Conservation (phyloP, 2,797 vertebrate species). For the Rhinogobio ventralis region DNA sequence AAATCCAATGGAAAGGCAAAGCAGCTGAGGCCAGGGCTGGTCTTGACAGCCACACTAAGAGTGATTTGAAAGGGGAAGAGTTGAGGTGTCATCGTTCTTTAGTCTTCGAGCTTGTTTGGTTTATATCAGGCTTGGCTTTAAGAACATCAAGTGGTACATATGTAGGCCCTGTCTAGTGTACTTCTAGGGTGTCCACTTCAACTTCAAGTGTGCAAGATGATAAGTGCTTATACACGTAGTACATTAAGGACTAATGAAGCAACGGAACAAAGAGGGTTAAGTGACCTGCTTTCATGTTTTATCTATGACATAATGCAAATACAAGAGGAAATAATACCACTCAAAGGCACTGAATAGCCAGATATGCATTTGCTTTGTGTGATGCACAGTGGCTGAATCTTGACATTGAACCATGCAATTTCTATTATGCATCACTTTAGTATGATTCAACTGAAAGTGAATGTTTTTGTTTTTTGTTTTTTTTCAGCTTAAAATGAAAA, state of each 20-base stretch:
- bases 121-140: conserved; percentile 45
- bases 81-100: conserved; percentile 51
- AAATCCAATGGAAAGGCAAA: conserved; percentile 57
- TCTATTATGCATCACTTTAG: not conserved
- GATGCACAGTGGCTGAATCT: not conserved
- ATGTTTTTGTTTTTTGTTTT: not conserved
- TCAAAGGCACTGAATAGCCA: not conserved
- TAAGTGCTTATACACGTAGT: not conserved
- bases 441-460: not conserved
- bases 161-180: conserved; percentile 6
- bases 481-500: not conserved
- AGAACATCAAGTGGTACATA: conserved; percentile 33
- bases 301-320: conserved; percentile 7
- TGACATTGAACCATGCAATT: not conserved
- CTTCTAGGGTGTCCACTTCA: conserved; percentile 21
- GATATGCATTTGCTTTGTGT: no score
- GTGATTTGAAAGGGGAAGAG: conserved; percentile 44
- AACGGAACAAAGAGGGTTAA: not conserved
- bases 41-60: conserved; percentile 21
- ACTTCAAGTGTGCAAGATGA: not conserved
- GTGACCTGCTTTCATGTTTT: conserved; percentile 5
- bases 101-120: conserved; percentile 34
- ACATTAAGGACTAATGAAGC: not conserved
- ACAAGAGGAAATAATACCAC: not conserved
- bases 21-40: conserved; percentile 56